Evolutionary conservation across 2,888 invertebrate species (phyloP).

Genomic region (Agrotis exclamationis): DNA sequence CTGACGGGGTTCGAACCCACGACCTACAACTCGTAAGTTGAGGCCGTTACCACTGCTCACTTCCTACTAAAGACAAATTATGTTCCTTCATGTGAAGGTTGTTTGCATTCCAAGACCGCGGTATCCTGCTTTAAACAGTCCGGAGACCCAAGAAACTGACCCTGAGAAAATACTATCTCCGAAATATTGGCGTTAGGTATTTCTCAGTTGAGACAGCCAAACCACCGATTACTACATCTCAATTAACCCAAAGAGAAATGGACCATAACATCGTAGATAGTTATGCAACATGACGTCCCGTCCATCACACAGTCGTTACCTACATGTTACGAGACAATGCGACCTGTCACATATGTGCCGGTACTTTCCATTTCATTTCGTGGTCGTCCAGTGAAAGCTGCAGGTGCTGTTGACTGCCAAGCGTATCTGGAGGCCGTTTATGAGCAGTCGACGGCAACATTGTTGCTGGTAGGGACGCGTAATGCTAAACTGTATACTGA

Average conservation of each 20-base stretch:
- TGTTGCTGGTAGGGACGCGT: conserved; percentile 4
- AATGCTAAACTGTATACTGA: too few relatives aligned
- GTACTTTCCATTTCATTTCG: conserved; percentile 66
- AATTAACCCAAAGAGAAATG: conserved; percentile 16
- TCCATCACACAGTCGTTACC: conserved; percentile 39
- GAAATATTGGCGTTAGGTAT: too few relatives aligned
- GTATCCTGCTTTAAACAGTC: too few relatives aligned
- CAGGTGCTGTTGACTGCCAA: conserved; percentile 63
- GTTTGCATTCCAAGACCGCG: too few relatives aligned
- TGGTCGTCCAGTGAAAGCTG: conserved; percentile 64
- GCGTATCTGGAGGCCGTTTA: conserved; percentile 60
- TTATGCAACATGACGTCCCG: conserved; percentile 15
- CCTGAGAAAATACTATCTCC: too few relatives aligned
- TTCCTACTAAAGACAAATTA: too few relatives aligned
- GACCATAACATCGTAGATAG: conserved; percentile 5
- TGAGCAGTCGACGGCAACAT: conserved; percentile 50
- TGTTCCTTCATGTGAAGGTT: too few relatives aligned
- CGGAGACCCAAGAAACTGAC: too few relatives aligned
- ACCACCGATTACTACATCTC: not conserved
- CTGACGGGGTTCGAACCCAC: too few relatives aligned
- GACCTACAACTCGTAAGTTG: too few relatives aligned
- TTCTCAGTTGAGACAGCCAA: not conserved
- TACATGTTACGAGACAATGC: conserved; percentile 37
- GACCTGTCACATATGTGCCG: conserved; percentile 52
- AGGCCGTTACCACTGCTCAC: too few relatives aligned